Percentiles rank a stretch among this genome's conserved stretches.
phyloP scores from a whole-genome alignment of 2,797 vertebrate species.

The Euphonia xanthogaster region DNA sequence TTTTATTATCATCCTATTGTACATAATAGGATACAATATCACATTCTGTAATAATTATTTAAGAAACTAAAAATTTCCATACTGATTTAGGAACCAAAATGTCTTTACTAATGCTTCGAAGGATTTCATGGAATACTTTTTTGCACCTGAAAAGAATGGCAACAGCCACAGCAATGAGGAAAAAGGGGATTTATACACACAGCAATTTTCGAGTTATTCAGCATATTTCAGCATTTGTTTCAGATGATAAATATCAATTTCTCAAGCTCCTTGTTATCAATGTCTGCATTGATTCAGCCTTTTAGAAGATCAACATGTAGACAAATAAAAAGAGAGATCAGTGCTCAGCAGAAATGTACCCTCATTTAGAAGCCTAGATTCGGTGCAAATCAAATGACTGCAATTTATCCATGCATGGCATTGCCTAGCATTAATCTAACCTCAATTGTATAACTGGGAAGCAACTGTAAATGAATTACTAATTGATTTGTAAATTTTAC shows the following conservation, averaged over 20 bases:
- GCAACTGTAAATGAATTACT: neutral
- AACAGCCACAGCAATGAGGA: neutral
- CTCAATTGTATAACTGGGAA: neutral
- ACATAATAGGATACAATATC: neutral
- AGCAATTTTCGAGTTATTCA: neutral
- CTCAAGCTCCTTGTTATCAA: neutral
- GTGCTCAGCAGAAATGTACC: neutral
- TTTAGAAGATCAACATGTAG: neutral
- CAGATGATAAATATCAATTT: neutral
- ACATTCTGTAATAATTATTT: neutral
- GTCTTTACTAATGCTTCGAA: neutral
- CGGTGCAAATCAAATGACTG: neutral
- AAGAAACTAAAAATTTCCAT: neutral
- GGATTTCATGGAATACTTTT: neutral
- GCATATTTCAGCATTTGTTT: neutral
- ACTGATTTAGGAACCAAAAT: neutral
- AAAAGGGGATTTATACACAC: neutral
- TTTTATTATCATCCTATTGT: neutral
- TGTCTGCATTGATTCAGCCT: neutral
- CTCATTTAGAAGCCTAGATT: neutral
- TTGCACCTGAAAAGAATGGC: neutral
- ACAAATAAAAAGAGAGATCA: neutral
- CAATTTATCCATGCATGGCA: conserved; percentile 1
- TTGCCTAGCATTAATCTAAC: neutral
- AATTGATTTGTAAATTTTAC: conserved; percentile 6